Base-by-base conservation (phyloP, 2,888 invertebrate genomes). In the Micropterix aruncella region DNA sequence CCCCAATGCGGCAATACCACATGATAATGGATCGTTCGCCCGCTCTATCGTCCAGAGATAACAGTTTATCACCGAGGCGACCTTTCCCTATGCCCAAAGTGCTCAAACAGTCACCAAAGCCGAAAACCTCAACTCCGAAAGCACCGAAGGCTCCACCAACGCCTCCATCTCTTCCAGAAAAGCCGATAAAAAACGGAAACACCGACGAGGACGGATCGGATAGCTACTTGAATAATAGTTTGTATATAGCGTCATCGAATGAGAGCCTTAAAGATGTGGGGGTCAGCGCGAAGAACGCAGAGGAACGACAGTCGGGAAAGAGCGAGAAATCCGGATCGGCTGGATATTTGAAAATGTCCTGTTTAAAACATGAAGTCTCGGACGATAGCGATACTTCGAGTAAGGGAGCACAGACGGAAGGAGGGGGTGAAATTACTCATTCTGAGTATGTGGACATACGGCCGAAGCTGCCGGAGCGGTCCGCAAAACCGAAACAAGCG, bases 261-360 rank as follows among this genome's bases (percentile, higher is more conserved):
- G 70, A 70, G 53, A 66, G 68, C 9, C 59, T 67, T 18, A 61
- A 60, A 46, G 55, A 66, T 16, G 60, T 61, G 40, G 45, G 40
- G 18, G 18, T 40, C 7, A 41, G 37, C 14, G 16, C 19, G 7
- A 61, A 66, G 1, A 63, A 59, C 53, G 60, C 55, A 40, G 66
- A 65, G 58, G 66, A 66, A 47, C 64, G 68, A 45, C 63, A 62
- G 37, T 67, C 67, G 19, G 65, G 65, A 51, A 63, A 64, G 51
- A 66, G 65, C 17, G 61, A 57, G 48, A 61, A 60, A 47, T 40
- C 27, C 12, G 59, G 63, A 46, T 60, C 61, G 54, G 62, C 63
- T 55, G 70, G 68, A 9, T 70, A 70, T 57, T 63, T 70, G 50
- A 60, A 66, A 49, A 70, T 70, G 70, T 62, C 66, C 36, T 63